These are phyloP conservation scores for Dicranocentrus wangi DNA, from an alignment of 2,888 invertebrate genomes.

Conservation along the genomic window DNA sequence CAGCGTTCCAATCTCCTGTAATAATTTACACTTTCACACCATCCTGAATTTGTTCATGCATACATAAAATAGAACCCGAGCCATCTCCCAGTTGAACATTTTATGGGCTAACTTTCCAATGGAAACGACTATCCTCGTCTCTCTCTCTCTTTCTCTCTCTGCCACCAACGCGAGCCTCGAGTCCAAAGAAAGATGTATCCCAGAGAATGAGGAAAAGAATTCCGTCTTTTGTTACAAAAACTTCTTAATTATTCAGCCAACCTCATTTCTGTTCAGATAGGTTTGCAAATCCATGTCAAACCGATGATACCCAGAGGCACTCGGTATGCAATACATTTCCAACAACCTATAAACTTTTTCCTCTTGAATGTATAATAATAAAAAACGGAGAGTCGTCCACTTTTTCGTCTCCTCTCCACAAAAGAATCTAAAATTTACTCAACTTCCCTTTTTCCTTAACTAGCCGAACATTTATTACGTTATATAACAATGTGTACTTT, in stretches of 20 bases:
- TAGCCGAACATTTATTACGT: not conserved
- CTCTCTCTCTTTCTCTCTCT: too few relatives aligned
- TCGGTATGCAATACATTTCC: not conserved
- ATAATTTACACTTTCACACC: too few relatives aligned
- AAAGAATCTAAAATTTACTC: not conserved
- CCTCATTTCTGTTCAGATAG: conserved; percentile 9
- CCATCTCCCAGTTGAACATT: too few relatives aligned
- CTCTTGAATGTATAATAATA: conserved; percentile 2
- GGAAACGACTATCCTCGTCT: too few relatives aligned
- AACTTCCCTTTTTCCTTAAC: not conserved
- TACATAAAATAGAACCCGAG: too few relatives aligned
- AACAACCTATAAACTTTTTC: not conserved
- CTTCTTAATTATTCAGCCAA: conserved; percentile 10
- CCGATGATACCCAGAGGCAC: not conserved
- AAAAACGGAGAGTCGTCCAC: not conserved
- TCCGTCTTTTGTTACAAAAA: not conserved
- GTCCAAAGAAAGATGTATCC: too few relatives aligned
- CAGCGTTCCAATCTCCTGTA: too few relatives aligned
- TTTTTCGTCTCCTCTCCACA: not conserved
- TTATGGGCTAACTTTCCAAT: too few relatives aligned
- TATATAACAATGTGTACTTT: not conserved
- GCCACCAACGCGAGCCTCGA: too few relatives aligned
- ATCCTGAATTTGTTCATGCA: too few relatives aligned
- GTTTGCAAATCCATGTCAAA: conserved; percentile 8
- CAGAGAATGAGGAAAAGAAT: not conserved